Evolutionary conservation across 30 jellyfish, hydroid and myxozoan species (phyloP).

Genomic region (Cassiopea andromeda): DNA sequence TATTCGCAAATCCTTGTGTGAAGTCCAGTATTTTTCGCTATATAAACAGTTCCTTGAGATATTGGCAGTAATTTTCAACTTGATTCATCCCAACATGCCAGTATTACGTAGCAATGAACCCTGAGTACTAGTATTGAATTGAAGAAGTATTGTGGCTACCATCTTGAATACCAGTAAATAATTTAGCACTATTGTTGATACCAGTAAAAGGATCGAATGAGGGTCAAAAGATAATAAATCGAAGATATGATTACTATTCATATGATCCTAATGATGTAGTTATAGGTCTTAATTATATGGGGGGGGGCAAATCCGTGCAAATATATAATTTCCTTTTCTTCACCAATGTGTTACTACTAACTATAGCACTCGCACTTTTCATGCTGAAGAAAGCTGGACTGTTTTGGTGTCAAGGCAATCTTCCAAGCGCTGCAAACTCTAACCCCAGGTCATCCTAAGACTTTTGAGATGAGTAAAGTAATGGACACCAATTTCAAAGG

Average conservation of each 20-base stretch:
- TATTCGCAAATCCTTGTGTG: neutral
- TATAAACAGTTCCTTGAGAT: too few relatives aligned
- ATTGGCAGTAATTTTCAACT: too few relatives aligned
- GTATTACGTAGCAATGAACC: neutral
- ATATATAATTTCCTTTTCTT: too few relatives aligned
- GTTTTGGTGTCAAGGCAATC: neutral
- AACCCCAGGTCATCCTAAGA: neutral
- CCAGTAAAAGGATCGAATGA: slow-evolving; percentile 21
- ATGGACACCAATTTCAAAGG: too few relatives aligned
- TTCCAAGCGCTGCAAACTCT: neutral
- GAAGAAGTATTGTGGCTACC: neutral
- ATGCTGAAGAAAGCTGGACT: neutral
- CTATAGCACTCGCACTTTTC: neutral
- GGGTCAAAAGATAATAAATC: slow-evolving; percentile 32
- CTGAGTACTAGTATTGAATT: neutral
- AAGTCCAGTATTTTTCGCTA: too few relatives aligned
- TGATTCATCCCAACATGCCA: neutral
- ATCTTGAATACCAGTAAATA: slow-evolving; percentile 14
- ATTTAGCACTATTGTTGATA: slow-evolving; percentile 15
- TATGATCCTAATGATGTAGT: too few relatives aligned
- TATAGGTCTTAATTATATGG: too few relatives aligned
- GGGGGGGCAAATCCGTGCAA: too few relatives aligned
- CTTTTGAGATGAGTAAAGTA: neutral
- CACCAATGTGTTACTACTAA: too few relatives aligned
- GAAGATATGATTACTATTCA: too few relatives aligned